These are phyloP conservation scores for Cremastinae sp. DNA, from an alignment of 2,888 invertebrate genomes.

Conservation along the genomic window DNA sequence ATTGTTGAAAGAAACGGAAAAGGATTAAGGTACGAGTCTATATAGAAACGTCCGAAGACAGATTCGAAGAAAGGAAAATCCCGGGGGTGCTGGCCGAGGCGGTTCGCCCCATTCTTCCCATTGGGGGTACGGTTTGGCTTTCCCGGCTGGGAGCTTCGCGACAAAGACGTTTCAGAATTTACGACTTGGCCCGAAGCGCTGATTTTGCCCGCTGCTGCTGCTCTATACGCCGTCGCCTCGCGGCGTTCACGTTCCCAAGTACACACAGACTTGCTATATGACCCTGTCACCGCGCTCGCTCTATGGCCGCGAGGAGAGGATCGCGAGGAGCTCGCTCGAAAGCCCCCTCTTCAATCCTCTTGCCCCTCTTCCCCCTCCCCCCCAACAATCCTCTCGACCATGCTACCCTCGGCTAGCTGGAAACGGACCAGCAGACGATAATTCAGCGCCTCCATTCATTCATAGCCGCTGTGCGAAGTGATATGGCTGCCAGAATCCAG, in stretches of 20 bases:
- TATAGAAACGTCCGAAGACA: conserved; percentile 29
- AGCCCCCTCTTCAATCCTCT: conserved; percentile 22
- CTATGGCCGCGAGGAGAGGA: conserved; percentile 8
- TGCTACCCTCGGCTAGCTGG: conserved; percentile 59
- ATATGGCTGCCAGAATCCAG: conserved; percentile 73
- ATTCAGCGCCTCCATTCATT: conserved; percentile 75
- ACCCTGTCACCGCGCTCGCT: conserved; percentile 10
- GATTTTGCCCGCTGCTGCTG: conserved; percentile 63
- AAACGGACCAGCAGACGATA: conserved; percentile 68
- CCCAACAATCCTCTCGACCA: neutral
- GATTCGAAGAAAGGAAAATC: conserved; percentile 52
- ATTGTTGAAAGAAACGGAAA: conserved; percentile 41
- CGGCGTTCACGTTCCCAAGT: conserved; percentile 22
- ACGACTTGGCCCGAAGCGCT: conserved; percentile 65
- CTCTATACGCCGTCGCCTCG: conserved; percentile 21
- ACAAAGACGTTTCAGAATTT: conserved; percentile 66
- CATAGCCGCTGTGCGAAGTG: conserved; percentile 73
- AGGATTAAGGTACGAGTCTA: conserved; percentile 47
- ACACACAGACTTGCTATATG: conserved; percentile 21
- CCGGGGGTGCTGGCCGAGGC: conserved; percentile 29
- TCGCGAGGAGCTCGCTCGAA: conserved; percentile 39
- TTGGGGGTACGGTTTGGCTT: conserved; percentile 34
- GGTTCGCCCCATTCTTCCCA: conserved; percentile 1
- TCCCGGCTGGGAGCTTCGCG: conserved; percentile 47
- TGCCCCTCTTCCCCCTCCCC: neutral